Evolutionary conservation across 2,113 vertebrate genomes (phyloP), one percentile per base, ranked within the genome.

Genomic region (Pituophis catenifer): DNA sequence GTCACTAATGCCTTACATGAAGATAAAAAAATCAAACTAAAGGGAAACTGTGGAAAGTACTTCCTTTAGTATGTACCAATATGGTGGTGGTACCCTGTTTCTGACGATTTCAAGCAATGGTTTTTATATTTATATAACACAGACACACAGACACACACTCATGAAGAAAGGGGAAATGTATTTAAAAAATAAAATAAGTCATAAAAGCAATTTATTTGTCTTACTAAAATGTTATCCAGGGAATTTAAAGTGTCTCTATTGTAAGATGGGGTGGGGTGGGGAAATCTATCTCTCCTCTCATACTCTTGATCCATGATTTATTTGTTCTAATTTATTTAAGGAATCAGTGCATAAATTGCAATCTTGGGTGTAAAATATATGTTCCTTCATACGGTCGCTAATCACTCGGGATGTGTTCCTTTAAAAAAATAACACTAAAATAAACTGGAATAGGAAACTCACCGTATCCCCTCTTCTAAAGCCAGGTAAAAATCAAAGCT

Each of bases 1-100:
- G 88, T 96, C 95, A 95, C 96, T 95, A 94, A 97, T 96, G 94
- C 96, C 96, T 97, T 96, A 95, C 24, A 91, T 93, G 3, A 52
- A 93, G 88, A 50, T 81, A 54, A 52, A 55, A 90, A 89, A 50
- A 57, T 75, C 89, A 90, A 86, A 59, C 70, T 62, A 44, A 19
- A 50, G 88, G 94, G 93, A 85, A 86, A 91, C 75, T 87, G 50
- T 95, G 90, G 93, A 57, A 81, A 88, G 65, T 75, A 90, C 52
- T 33, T 95, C 85, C 86, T 58, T 13, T 90, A 48, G 81, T 90
- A 3, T 90, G 5, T 92, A 15, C 10, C 1, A 90, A 81, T 44
- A 48, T 54, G 89, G 3, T 17, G 29, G 33, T 23, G 29, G 21
- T 29, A 48, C 70, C 89, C 88, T 50, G 93, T 7, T 53, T 85